Percentiles rank a stretch among this genome's conserved stretches.
These are phyloP conservation scores for Lordiphosa clarofinis DNA, from an alignment of 1,140 invertebrate species.

Conservation along the genomic window DNA sequence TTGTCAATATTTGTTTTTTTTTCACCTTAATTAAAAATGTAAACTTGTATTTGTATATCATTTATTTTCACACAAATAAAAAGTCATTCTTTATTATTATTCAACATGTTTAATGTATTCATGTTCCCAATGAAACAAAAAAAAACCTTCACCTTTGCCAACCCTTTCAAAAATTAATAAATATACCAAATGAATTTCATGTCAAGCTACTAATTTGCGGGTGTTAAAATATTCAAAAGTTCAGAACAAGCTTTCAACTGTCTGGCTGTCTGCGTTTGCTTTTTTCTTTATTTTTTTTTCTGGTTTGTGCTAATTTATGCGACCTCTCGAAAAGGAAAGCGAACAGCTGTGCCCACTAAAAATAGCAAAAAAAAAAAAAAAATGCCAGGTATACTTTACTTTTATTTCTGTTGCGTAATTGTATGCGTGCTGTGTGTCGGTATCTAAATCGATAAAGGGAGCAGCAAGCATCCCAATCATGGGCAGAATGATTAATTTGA, in stretches of 20 bases:
- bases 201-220: constrained; percentile 30
- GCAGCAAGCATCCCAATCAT: constrained; percentile 30
- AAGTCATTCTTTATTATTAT: no score
- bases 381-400: constrained; percentile 8
- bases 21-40: no score
- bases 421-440: constrained; percentile 7
- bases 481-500: constrained; percentile 62
- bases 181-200: no score
- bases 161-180: no score
- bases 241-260: constrained; percentile 30
- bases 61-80: no score
- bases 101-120: no score
- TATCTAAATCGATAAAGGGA: constrained; percentile 24
- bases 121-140: no score
- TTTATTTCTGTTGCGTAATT: background rate
- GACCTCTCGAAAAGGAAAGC: constrained; percentile 6
- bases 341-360: constrained; percentile 35
- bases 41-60: no score
- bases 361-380: background rate
- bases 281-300: no score
- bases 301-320: constrained; percentile 43
- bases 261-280: constrained; percentile 19
- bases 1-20: no score
- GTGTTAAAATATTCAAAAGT: constrained; percentile 50
- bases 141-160: no score